A percentile compares a stretch with the other conserved stretches of the same genome.
Conservation (phyloP, 2,113 vertebrate species). For the Poecile atricapillus region DNA sequence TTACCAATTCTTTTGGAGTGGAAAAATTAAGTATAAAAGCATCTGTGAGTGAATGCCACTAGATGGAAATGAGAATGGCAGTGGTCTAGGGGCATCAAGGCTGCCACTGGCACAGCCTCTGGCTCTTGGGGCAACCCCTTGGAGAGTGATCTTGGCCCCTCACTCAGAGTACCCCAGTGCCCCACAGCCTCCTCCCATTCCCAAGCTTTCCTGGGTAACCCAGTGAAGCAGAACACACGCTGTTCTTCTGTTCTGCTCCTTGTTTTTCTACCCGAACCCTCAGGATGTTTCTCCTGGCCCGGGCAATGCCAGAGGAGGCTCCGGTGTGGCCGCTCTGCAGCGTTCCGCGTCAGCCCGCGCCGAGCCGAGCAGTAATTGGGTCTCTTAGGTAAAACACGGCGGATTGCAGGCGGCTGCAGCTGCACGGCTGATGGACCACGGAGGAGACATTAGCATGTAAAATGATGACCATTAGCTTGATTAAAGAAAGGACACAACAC, state of each 20-base stretch:
- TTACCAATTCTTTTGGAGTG: fast-evolving
- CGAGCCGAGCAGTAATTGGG: neutral
- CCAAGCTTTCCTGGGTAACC: neutral
- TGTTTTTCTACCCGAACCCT: neutral
- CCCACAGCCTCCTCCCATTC: neutral
- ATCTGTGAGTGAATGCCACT: neutral
- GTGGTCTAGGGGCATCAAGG: neutral
- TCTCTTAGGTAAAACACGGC: neutral
- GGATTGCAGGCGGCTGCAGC: constrained; percentile 7
- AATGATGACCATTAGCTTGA: constrained; percentile 60
- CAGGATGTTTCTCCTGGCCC: neutral
- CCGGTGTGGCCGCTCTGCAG: neutral
- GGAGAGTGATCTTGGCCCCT: fast-evolving
- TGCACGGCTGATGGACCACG: constrained; percentile 10
- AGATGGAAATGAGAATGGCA: neutral
- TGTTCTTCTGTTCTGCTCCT: neutral
- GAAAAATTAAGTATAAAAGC: neutral
- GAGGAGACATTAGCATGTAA: constrained; percentile 31
- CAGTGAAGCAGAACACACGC: neutral
- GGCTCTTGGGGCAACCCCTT: neutral
- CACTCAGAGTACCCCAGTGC: fast-evolving
- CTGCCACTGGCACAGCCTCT: neutral
- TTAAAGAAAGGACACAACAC: constrained; percentile 50
- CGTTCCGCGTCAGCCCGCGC: neutral
- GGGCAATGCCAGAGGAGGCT: neutral